A percentile compares a stretch with the other conserved stretches of the same genome.
Conservation (phyloP, 2,113 vertebrate species). For the Halichoeres trimaculatus region DNA sequence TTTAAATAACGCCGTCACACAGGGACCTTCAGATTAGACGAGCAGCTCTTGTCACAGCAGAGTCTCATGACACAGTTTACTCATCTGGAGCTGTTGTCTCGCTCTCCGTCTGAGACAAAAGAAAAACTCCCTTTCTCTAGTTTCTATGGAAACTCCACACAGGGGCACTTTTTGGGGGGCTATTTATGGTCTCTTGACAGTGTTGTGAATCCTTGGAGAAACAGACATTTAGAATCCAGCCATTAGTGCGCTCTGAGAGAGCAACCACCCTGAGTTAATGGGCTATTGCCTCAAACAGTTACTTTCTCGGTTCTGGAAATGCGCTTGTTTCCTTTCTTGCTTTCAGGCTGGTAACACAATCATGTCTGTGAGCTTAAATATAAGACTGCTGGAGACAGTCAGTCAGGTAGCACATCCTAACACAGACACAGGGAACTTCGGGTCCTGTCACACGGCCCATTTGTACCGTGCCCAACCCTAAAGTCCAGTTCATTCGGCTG, state of each 20-base stretch:
- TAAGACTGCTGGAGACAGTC: background rate
- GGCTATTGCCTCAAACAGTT: slow-evolving; percentile 5
- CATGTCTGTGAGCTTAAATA: background rate
- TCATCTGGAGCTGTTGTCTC: slow-evolving; percentile 58
- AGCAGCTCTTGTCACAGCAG: slow-evolving; percentile 26
- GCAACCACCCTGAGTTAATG: slow-evolving; percentile 8
- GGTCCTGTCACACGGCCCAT: too few species aligned
- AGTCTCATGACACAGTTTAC: slow-evolving; percentile 37
- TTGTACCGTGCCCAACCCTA: too few species aligned
- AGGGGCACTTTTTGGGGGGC: slow-evolving; percentile 47
- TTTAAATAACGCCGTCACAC: slow-evolving; percentile 23
- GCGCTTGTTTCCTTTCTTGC: background rate
- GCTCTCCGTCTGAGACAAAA: slow-evolving; percentile 59
- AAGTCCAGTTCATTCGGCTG: too few species aligned
- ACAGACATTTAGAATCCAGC: slow-evolving; percentile 41
- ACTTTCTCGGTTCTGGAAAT: background rate
- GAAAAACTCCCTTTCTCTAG: slow-evolving; percentile 60
- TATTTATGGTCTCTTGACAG: slow-evolving; percentile 73
- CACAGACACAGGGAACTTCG: background rate
- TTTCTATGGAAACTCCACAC: slow-evolving; percentile 76
- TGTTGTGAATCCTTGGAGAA: slow-evolving; percentile 46
- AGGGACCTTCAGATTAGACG: slow-evolving; percentile 9
- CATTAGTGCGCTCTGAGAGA: slow-evolving; percentile 20
- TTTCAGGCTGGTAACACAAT: background rate
- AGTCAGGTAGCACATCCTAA: background rate